These are phyloP conservation scores for Hermaeophaga mercurialis DNA, from an alignment of 2,888 invertebrate genomes.

Conservation along the genomic window DNA sequence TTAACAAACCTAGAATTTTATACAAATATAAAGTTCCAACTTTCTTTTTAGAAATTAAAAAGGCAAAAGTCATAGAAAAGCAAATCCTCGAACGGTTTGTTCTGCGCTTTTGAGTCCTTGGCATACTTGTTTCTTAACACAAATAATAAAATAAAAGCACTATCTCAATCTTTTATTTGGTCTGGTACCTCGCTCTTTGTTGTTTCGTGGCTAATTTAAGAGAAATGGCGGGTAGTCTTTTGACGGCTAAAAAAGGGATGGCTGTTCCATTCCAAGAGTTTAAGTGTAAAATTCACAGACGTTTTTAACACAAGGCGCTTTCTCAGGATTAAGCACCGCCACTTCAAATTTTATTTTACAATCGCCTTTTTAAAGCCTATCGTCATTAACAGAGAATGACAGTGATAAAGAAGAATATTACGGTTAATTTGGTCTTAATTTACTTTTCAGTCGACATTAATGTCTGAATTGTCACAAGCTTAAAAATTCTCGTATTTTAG, in stretches of 20 bases:
- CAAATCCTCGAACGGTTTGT: background rate
- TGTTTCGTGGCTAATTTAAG: conserved; percentile 16
- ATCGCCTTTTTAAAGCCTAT: conserved; percentile 10
- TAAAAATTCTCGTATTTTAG: too few relatives aligned
- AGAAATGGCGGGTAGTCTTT: background rate
- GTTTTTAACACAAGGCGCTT: conserved; percentile 4
- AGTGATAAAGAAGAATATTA: conserved; percentile 7
- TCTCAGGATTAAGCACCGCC: background rate
- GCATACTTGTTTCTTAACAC: conserved; percentile 3
- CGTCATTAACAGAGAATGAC: background rate
- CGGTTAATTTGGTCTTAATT: background rate
- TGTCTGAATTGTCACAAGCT: background rate
- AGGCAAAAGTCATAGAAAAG: conserved; percentile 17
- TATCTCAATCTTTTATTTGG: conserved; percentile 17
- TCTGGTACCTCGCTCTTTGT: conserved; percentile 19
- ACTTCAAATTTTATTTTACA: conserved; percentile 8
- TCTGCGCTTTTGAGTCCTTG: background rate
- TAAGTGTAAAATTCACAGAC: conserved; percentile 12
- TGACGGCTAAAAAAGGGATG: conserved; percentile 2
- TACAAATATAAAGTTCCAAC: conserved; percentile 13
- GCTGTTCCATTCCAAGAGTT: conserved; percentile 2
- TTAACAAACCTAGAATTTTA: conserved; percentile 16
- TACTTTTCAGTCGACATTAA: background rate
- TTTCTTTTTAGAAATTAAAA: conserved; percentile 14
- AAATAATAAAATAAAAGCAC: conserved; percentile 19